Evolutionary conservation across 2,113 vertebrate species (phyloP).

Genomic region (Pampusana beccarii): DNA sequence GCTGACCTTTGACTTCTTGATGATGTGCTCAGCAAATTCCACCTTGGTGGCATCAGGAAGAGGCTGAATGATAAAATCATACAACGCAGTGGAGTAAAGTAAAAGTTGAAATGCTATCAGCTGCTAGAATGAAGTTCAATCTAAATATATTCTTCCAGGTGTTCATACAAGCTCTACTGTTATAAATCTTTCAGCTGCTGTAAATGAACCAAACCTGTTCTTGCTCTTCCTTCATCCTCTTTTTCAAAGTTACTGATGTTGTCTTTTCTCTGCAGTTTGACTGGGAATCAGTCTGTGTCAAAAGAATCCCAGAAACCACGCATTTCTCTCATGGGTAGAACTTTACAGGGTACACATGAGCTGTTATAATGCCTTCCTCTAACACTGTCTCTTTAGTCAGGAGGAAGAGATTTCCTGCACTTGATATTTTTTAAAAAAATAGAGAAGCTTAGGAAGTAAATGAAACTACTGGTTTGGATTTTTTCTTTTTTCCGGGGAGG

Average conservation of each 20-base stretch:
- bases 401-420: not conserved
- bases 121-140: slow-evolving; percentile 21
- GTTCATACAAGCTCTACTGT: not conserved
- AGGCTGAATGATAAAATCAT: not conserved
- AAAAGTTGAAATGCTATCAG: not conserved
- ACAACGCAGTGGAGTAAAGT: not conserved
- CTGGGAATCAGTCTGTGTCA: not conserved
- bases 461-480: not conserved
- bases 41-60: not conserved
- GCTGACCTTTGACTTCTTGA: not conserved
- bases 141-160: not conserved
- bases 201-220: slow-evolving; percentile 31
- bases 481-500: not conserved
- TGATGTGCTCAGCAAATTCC: not conserved
- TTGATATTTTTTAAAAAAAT: not conserved
- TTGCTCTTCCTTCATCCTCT: not conserved
- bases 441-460: not conserved
- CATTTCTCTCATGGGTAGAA: not conserved
- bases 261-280: not conserved
- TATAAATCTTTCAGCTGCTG: slow-evolving; percentile 35
- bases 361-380: not conserved
- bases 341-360: not conserved
- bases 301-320: not conserved
- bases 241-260: not conserved
- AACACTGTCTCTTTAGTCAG: not conserved